Base-by-base conservation (phyloP, 2,113 vertebrate genomes). In the Nycticebus coucang region DNA sequence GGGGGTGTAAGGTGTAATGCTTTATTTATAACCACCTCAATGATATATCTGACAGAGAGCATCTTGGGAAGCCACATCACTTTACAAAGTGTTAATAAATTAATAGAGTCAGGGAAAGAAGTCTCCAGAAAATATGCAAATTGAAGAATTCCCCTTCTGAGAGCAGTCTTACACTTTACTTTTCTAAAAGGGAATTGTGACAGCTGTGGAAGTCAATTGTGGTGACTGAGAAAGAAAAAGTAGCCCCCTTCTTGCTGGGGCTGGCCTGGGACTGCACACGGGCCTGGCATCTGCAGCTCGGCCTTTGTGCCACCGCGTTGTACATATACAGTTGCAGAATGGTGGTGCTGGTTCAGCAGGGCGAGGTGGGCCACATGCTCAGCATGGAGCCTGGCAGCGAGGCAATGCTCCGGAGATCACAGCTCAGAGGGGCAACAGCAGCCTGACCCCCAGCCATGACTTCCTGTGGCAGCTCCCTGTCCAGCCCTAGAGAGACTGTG, bases 1-100 rank as follows among this genome's bases (percentile, higher is more conserved):
- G 79, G 92, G 72, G 95, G 86, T 35, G 59, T 66, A 74, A 57
- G 60, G 85, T 96, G 33, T 74, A 72, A 87, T 97, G 85, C 89
- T 96, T 96, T 97, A 93, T 97, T 97, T 97, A 96, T 97, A 94
- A 79, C 68, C 57, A 74, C 33, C 28, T 89, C 92, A 88, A 19
- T 95, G 95, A 96, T 96, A 94, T 93, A 94, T 94, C 12, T 57
- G 86, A 93, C 66, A 62, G 59, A 45, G 71, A 85, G n/a, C 30
- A 77, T 83, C 60, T 78, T 96, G 89, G 89, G 86, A 97, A 77
- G 26, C 85, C 37, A 30, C 45, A 66, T 92, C 59, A 33, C 78
- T 92, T 95, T 96, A 78, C 69, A 78, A 88, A 78, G 78, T 91
- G 74, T 93, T 96, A 93, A 96, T 95, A 94, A 94, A 95, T 97